These are phyloP conservation scores for Drosophila triauraria DNA, from an alignment of 1,140 invertebrate species.

Conservation along the genomic window DNA sequence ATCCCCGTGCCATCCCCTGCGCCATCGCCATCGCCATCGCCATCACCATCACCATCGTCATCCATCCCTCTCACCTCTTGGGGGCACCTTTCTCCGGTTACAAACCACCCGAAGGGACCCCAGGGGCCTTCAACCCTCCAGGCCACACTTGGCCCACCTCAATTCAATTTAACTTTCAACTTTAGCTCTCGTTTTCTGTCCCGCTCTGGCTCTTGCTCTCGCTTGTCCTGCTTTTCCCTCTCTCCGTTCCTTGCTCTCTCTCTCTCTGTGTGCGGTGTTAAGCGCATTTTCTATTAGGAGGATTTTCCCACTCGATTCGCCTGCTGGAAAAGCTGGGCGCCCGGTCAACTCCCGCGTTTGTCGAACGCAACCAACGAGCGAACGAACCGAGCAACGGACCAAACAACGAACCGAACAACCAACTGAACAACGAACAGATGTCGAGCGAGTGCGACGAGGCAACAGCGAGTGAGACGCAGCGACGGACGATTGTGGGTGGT, in stretches of 20 bases:
- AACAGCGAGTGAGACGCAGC: slow-evolving; percentile 34
- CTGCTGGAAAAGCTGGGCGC: slow-evolving; percentile 63
- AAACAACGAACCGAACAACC: slow-evolving; percentile 48
- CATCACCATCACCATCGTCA: slow-evolving; percentile 6
- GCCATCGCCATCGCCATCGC: slow-evolving; percentile 15
- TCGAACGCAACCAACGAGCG: slow-evolving; percentile 71
- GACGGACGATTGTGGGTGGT: slow-evolving; percentile 6
- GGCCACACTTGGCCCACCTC: slow-evolving; percentile 56
- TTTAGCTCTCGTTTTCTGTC: slow-evolving; percentile 44
- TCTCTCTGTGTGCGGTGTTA: slow-evolving; percentile 24
- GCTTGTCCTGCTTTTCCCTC: neutral
- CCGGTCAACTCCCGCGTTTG: slow-evolving; percentile 83
- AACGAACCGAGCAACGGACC: slow-evolving; percentile 46
- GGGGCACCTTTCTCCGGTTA: slow-evolving; percentile 24
- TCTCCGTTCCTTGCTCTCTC: neutral
- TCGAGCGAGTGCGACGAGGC: slow-evolving; percentile 45
- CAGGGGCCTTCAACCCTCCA: slow-evolving; percentile 62
- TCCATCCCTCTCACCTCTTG: slow-evolving; percentile 12
- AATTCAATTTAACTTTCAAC: slow-evolving; percentile 82
- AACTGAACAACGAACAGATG: slow-evolving; percentile 49
- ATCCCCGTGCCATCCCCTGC: slow-evolving; percentile 20
- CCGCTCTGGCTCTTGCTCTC: slow-evolving; percentile 9
- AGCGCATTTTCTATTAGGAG: slow-evolving; percentile 41
- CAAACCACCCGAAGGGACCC: slow-evolving; percentile 62
- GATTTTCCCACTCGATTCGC: slow-evolving; percentile 24